These are phyloP conservation scores for Ochropacha duplaris DNA, from an alignment of 2,888 invertebrate genomes.

Conservation along the genomic window DNA sequence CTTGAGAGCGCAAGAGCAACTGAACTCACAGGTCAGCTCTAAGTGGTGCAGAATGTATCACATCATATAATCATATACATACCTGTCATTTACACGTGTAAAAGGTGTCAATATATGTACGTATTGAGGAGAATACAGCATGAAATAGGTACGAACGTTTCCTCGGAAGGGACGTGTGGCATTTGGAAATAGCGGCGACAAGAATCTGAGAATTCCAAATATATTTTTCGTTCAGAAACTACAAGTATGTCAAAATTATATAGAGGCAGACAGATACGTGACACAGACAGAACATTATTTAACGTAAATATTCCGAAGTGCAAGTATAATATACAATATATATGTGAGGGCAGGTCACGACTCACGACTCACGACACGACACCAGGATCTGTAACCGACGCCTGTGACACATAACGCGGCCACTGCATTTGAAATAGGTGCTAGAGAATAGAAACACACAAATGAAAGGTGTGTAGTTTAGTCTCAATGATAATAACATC, in stretches of 20 bases:
- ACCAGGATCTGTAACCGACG: neutral
- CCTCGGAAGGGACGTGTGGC: neutral
- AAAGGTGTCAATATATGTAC: no score
- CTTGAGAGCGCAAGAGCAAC: constrained; percentile 11
- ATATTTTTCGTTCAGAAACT: neutral
- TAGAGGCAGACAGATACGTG: no score
- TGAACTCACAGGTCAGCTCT: constrained; percentile 5
- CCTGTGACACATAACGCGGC: neutral
- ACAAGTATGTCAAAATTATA: neutral
- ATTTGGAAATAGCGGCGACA: neutral
- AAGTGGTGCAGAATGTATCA: constrained; percentile 24
- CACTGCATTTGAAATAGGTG: neutral
- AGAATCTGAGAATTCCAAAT: neutral
- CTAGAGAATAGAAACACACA: neutral
- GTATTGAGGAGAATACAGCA: no score
- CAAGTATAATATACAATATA: neutral
- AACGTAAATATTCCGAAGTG: neutral
- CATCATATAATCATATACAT: constrained; percentile 11
- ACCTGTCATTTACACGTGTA: no score
- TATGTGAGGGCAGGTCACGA: neutral
- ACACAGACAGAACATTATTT: no score
- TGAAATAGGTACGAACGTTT: no score
- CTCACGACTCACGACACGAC: no score
- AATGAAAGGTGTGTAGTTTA: neutral
- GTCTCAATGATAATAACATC: no score